phyloP scores from a whole-genome alignment of 2,888 invertebrate species.

The Ectobius pallidus region DNA sequence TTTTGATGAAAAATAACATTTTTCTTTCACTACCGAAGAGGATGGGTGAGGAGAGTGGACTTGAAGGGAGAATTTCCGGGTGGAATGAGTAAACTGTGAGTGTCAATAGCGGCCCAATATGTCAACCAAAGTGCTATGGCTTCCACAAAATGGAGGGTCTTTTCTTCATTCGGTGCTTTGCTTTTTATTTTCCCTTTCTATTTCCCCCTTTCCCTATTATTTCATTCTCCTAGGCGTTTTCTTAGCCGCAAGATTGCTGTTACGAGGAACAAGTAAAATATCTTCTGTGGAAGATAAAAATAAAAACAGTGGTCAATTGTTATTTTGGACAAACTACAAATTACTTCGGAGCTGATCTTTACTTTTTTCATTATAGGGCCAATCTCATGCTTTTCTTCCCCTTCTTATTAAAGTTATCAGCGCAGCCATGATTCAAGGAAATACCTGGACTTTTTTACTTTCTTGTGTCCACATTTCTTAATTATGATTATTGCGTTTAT shows the following conservation, averaged over 20 bases:
- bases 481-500: no score
- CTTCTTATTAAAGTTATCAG: no score
- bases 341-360: no score
- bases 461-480: no score
- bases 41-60: background rate
- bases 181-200: slow-evolving; percentile 9
- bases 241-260: background rate
- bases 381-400: no score
- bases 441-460: no score
- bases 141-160: slow-evolving; percentile 19
- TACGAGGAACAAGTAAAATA: background rate
- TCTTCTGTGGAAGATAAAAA: background rate
- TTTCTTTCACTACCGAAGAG: background rate
- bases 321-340: background rate
- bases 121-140: slow-evolving; percentile 27
- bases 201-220: no score
- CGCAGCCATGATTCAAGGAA: no score
- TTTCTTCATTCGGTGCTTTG: background rate
- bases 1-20: slow-evolving; percentile 25
- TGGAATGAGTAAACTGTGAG: slow-evolving; percentile 1
- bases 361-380: no score
- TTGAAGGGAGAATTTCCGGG: background rate
- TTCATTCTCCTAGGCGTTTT: background rate
- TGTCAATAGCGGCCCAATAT: slow-evolving; percentile 28
- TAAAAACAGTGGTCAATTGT: background rate